Percentiles rank a stretch among this genome's conserved stretches.
Evolutionary conservation across 53 echinoderm and acorn worm species (phyloP).

Genomic region (Patiria pectinifera): DNA sequence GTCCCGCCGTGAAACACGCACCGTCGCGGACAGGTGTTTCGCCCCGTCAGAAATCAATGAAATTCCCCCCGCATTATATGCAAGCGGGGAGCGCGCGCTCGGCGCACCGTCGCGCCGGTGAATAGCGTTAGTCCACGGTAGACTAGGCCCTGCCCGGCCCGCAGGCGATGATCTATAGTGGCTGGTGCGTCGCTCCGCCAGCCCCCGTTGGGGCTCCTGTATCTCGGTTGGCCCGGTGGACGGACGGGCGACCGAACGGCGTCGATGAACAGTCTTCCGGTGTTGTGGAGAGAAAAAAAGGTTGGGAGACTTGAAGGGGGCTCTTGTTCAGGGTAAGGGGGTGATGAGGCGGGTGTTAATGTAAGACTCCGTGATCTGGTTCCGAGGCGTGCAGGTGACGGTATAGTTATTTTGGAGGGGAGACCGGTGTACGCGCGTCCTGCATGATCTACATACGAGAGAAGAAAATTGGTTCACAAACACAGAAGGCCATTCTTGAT

Average conservation of each 20-base stretch:
- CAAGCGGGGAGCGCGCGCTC: neutral
- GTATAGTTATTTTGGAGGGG: conserved; percentile 26
- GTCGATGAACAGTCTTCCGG: conserved; percentile 55
- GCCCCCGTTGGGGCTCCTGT: neutral
- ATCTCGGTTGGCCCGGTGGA: neutral
- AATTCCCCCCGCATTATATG: neutral
- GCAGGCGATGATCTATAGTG: conserved; percentile 42
- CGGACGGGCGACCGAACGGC: conserved; percentile 12
- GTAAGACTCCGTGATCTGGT: conserved; percentile 26
- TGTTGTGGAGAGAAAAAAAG: neutral
- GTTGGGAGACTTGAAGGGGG: neutral
- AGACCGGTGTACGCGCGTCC: conserved; percentile 1
- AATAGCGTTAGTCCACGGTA: conserved; percentile 66
- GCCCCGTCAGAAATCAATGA: conserved; percentile 61
- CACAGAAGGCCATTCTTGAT: neutral
- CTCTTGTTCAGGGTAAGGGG: neutral
- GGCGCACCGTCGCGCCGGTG: conserved; percentile 45
- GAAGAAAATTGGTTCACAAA: neutral
- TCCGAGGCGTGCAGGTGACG: conserved; percentile 38
- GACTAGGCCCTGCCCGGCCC: conserved; percentile 44
- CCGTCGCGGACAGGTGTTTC: conserved; percentile 50
- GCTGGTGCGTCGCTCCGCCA: neutral
- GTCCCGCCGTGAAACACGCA: conserved; percentile 56
- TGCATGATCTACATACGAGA: conserved; percentile 2
- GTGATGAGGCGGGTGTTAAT: conserved; percentile 20